phyloP scores from a whole-genome alignment of 2,113 vertebrate species.

The Xyliphius kryptos region DNA sequence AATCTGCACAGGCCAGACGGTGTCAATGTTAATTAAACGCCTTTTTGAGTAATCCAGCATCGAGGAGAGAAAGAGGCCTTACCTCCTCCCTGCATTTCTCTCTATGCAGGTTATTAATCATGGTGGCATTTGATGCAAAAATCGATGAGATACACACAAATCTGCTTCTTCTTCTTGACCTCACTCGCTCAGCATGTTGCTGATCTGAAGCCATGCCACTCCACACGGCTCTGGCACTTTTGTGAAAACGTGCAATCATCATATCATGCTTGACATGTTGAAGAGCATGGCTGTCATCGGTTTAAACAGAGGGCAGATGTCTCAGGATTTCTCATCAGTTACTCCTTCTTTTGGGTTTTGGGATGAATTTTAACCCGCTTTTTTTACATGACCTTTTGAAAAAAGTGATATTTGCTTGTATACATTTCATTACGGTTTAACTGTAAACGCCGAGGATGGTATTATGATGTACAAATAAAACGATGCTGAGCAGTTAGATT shows the following conservation, averaged over 20 bases:
- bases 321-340: constrained; percentile 12
- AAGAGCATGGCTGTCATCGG: constrained; percentile 12
- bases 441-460: too few species aligned
- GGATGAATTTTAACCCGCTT: background rate
- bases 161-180: background rate
- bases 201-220: background rate
- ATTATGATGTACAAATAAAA: too few species aligned
- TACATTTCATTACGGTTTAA: too few species aligned
- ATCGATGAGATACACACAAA: constrained; percentile 21
- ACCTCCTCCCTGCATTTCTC: constrained; percentile 40
- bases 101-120: constrained; percentile 74
- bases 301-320: constrained; percentile 17
- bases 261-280: constrained; percentile 20
- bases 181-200: background rate
- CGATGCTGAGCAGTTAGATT: too few species aligned
- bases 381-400: too few species aligned
- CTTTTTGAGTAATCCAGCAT: constrained; percentile 67
- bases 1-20: constrained; percentile 61
- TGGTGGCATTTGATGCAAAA: constrained; percentile 41
- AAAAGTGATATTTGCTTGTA: too few species aligned
- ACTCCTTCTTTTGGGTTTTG: constrained; percentile 7
- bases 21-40: constrained; percentile 82
- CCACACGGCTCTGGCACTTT: background rate
- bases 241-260: constrained; percentile 19
- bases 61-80: constrained; percentile 15